Evolutionary conservation across 2,888 invertebrate species (phyloP).

Genomic region (Chydorus sphaericus): DNA sequence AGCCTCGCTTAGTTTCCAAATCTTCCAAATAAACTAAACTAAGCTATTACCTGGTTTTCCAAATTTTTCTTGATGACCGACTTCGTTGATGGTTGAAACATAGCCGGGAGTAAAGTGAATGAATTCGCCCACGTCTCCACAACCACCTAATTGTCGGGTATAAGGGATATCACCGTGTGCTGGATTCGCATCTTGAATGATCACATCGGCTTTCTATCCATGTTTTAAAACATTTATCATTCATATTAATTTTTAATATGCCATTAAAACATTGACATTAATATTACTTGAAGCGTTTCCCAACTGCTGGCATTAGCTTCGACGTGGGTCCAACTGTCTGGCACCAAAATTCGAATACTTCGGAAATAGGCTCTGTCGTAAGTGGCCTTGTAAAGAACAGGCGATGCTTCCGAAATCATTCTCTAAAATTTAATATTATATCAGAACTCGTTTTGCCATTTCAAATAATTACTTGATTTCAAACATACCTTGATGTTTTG

Average conservation of each 20-base stretch:
- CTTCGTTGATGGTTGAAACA: slow-evolving; percentile 6
- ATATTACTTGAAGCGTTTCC: slow-evolving; percentile 14
- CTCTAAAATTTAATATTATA: no score
- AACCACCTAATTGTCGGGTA: slow-evolving; percentile 23
- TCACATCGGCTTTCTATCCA: slow-evolving; percentile 19
- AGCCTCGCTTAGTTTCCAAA: not conserved
- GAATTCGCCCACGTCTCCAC: slow-evolving; percentile 23
- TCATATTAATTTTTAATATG: not conserved
- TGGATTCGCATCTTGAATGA: slow-evolving; percentile 23
- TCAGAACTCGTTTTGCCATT: no score
- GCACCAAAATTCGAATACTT: slow-evolving; percentile 13
- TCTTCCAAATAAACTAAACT: not conserved
- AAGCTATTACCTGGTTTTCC: not conserved
- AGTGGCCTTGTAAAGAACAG: slow-evolving; percentile 15
- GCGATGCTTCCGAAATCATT: slow-evolving; percentile 14
- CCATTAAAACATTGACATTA: not conserved
- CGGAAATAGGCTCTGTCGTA: slow-evolving; percentile 14
- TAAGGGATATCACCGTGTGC: slow-evolving; percentile 21
- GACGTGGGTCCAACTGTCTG: slow-evolving; percentile 13
- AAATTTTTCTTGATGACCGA: not conserved
- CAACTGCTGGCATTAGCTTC: slow-evolving; percentile 6
- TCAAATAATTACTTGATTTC: no score
- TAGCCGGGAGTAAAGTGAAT: slow-evolving; percentile 23
- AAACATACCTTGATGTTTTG: not conserved
- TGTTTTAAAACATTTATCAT: not conserved